Base-by-base conservation (phyloP, 2,797 vertebrate genomes). In the Simalia tracyae region DNA sequence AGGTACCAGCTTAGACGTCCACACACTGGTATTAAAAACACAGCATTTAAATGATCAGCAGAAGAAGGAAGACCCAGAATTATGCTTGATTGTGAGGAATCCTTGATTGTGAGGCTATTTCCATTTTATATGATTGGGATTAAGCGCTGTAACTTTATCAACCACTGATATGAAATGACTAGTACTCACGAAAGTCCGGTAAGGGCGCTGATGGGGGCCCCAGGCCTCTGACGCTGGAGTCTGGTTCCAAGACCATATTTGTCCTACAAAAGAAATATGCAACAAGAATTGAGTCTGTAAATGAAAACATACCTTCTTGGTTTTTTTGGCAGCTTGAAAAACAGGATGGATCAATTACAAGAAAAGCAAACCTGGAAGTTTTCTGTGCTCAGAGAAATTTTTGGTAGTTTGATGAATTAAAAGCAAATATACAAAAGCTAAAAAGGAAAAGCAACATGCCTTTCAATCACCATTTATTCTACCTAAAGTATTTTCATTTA, bases 171-270 rank as follows among this genome's bases (percentile, higher is more conserved):
- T 56, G 89, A 87, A 94, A 89, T 81, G 92, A 46, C n/a, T 9
- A 57, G 92, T 66, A 99, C 99, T 99, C 97, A 99, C 99, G 99
- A 98, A 92, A 99, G 98, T 92, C 99, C 99, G 5, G 99, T 97
- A 84, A 99, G 98, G 86, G 97, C 98, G 93, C 98, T 98, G 96
- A 99, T 98, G 31, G 99, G 98, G 28, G 98, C 98, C 93, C 99
- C 99, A 26, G 99, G 95, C 95, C 99, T 98, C 97, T 99, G 99
- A 93, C 98, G 98, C 95, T 99, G 99, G 76, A 99, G 98, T 90
- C 99, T 98, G 72, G 99, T 99, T 94, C 99, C 99, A 93, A 99
- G 98, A 90, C 99, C 98, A 0, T 99, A 99, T 95, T 99, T 99
- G 95, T 99, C 99, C 99, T 99, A 92, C 50, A 92, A 94, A 90